Percentiles rank a stretch among this genome's conserved stretches.
phyloP scores from a whole-genome alignment of 2,797 vertebrate genomes.

The Tinamus major region DNA sequence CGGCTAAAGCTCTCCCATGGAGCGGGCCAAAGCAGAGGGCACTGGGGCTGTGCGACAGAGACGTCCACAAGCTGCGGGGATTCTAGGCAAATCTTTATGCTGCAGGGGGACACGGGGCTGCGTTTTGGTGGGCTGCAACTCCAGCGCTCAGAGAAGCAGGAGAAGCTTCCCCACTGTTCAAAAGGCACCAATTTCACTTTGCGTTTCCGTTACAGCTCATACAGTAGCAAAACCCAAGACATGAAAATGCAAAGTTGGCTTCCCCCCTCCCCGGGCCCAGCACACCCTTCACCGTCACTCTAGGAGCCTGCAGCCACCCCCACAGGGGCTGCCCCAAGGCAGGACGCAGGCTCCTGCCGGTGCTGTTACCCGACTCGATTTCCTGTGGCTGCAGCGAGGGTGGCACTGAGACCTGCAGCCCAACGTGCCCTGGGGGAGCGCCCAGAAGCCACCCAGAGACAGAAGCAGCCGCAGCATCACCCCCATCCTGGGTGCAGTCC shows the following conservation, averaged over 20 bases:
- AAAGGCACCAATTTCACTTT: conserved; percentile 61
- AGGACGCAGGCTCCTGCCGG: not conserved
- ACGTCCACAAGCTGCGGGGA: not conserved
- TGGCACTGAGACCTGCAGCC: not conserved
- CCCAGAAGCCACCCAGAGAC: rapidly evolving
- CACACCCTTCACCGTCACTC: no score
- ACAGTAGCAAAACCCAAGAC: not conserved
- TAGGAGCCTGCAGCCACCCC: not conserved
- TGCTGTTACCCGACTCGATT: no score
- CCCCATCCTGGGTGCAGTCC: not conserved
- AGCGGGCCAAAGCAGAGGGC: no score
- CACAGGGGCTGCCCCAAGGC: not conserved
- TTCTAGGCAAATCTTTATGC: conserved; percentile 57
- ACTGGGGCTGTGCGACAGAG: rapidly evolving
- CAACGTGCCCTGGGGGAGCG: not conserved
- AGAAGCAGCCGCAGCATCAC: not conserved
- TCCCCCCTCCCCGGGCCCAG: not conserved
- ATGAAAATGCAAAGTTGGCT: not conserved
- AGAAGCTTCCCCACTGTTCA: conserved; percentile 46
- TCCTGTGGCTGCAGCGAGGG: not conserved
- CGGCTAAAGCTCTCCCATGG: no score
- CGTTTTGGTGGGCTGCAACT: not conserved
- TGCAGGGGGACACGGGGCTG: not conserved
- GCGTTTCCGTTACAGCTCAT: not conserved
- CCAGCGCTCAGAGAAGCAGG: conserved; percentile 5